Evolutionary conservation across 2,113 vertebrate species (phyloP).

Genomic region (Tauraco erythrolophus): DNA sequence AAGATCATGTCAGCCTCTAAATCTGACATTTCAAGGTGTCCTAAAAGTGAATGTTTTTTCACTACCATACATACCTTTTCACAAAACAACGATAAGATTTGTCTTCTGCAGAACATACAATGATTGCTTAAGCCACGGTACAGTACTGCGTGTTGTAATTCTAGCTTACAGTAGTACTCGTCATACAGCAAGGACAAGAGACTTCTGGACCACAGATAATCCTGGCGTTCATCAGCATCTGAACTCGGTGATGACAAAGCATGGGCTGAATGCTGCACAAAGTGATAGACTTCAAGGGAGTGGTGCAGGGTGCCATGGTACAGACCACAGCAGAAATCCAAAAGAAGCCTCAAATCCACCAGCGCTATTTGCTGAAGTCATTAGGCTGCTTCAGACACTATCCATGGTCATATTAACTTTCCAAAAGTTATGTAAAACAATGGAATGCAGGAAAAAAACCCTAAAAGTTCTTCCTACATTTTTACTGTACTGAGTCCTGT

Average conservation of each 20-base stretch:
- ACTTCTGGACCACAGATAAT: not conserved
- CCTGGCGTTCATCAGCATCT: not conserved
- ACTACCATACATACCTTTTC: not conserved
- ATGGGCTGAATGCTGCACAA: not conserved
- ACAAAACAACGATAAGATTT: not conserved
- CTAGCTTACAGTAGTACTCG: not conserved
- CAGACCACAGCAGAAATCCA: rapidly evolving
- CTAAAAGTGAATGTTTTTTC: not conserved
- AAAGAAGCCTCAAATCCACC: not conserved
- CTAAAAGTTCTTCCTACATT: not conserved
- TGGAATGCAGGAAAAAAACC: not conserved
- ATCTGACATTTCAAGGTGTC: not conserved
- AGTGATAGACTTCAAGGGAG: not conserved
- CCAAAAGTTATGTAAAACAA: not conserved
- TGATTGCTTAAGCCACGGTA: not conserved
- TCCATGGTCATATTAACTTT: not conserved
- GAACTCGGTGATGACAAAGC: not conserved
- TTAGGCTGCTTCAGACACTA: not conserved
- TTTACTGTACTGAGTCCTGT: not conserved
- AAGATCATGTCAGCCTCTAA: not conserved
- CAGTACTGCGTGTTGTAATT: not conserved
- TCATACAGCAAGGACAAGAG: not conserved
- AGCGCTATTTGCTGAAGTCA: not conserved
- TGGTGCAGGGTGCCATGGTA: not conserved
- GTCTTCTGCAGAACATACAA: not conserved